Percentiles rank a stretch among this genome's conserved stretches.
Conservation (phyloP, 2,113 vertebrate species). For the Balaeniceps rex region DNA sequence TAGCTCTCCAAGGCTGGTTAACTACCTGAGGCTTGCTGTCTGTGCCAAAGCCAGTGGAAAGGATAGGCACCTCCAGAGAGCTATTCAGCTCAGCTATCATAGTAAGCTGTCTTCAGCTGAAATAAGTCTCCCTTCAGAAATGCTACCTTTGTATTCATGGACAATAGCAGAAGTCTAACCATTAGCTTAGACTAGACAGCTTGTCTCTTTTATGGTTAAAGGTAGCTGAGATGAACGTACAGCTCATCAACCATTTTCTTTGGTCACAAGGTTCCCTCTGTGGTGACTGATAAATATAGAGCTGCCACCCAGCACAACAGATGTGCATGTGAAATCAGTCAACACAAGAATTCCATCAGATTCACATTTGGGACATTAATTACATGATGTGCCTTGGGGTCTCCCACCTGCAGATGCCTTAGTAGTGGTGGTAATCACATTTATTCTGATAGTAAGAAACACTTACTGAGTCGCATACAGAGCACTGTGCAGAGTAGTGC, state of each 20-base stretch:
- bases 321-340: neutral
- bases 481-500: neutral
- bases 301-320: neutral
- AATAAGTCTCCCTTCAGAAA: neutral
- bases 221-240: neutral
- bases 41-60: neutral
- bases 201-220: neutral
- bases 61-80: neutral
- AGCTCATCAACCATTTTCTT: neutral
- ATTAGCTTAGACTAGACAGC: neutral
- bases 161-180: neutral
- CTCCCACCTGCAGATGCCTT: neutral
- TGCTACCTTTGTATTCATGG: neutral
- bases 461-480: neutral
- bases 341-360: neutral
- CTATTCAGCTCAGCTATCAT: neutral
- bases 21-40: neutral
- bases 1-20: neutral
- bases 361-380: neutral
- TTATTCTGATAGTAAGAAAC: neutral
- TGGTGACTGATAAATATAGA: neutral
- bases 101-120: neutral
- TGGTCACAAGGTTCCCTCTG: neutral
- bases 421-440: neutral
- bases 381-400: neutral